A percentile compares a stretch with the other conserved stretches of the same genome.
phyloP scores from a whole-genome alignment of 2,113 vertebrate genomes.

The Hymenochirus boettgeri region DNA sequence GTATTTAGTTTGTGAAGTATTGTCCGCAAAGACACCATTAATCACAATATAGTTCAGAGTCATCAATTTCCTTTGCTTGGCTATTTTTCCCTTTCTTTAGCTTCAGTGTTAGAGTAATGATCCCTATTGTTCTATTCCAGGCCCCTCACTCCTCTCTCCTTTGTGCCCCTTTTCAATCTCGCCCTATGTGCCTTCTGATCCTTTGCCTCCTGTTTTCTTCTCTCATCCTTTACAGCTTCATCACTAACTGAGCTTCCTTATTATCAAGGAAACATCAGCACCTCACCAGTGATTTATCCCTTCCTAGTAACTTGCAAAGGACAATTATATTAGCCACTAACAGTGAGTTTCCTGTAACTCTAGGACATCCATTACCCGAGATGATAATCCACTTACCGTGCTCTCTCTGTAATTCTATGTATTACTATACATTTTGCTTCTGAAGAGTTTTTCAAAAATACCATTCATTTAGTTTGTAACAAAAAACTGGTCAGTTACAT shows the following conservation, averaged over 20 bases:
- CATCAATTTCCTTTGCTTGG: constrained; percentile 6
- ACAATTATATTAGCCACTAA: neutral
- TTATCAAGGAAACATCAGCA: neutral
- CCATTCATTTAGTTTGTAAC: no score
- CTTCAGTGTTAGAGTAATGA: constrained; percentile 16
- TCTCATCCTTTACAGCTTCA: neutral
- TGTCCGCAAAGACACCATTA: constrained; percentile 1
- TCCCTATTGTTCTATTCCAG: neutral
- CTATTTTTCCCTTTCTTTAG: constrained; percentile 8
- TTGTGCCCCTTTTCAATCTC: neutral
- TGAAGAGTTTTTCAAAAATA: no score
- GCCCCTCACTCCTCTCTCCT: neutral
- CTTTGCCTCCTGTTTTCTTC: neutral
- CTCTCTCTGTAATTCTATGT: neutral
- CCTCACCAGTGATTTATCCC: neutral
- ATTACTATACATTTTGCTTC: no score
- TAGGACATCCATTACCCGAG: neutral
- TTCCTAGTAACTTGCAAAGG: neutral
- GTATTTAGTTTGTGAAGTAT: neutral
- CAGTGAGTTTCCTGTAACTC: neutral
- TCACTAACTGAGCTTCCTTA: neutral
- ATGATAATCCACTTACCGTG: neutral
- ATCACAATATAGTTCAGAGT: constrained; percentile 5
- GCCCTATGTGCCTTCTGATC: neutral
- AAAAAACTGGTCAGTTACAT: no score